Evolutionary conservation across 2,113 vertebrate species (phyloP), one percentile per base, ranked within the genome.

Genomic region (Ptychochromis oligacanthus): DNA sequence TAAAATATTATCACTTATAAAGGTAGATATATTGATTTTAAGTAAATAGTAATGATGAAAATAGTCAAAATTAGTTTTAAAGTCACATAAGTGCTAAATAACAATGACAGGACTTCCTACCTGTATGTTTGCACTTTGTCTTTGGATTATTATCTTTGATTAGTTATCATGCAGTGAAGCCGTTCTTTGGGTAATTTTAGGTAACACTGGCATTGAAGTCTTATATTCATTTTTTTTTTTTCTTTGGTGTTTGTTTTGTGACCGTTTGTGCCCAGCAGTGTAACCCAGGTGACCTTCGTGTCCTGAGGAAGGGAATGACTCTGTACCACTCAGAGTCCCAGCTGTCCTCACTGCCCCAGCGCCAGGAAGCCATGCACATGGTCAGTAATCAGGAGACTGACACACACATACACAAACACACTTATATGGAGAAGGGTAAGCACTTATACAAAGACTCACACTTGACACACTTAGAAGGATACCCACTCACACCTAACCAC

Each of bases 291-390:
- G 98, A 98, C 91, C 95, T 97, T 84, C 96, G 97, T 86, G 96
- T 94, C 13, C 95, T 98, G 86, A 95, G 97, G 92, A 99, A 99
- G 89, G 97, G 97, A 59, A 94, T 97, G 93, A 97, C 96, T 34
- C 97, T 97, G 0, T 98, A 98, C 95, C 97, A 97, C 95, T 99
- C 98, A 0, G 98, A 99, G 94, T 97, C 98, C 15, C 97, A 98
- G 95, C 97, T 99, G 70, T 96, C 97, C 0, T 96, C 97, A 0
- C 95, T 98, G 94, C 97, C 97, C 0, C 97, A 96, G 79, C 97
- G 97, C 92, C 97, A 97, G 91, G 98, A 99, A 0, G 38, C 96
- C 89, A 93, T 97, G 95, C 97, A 97, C 89, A 97, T 97, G 0
- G 98, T 99, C 91, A 96, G 98, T 86, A 76, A 77, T 24, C 84